Percentiles rank a stretch among this genome's conserved stretches.
These are phyloP conservation scores for Arenaria interpres DNA, from an alignment of 2,113 vertebrate genomes.

Conservation along the genomic window DNA sequence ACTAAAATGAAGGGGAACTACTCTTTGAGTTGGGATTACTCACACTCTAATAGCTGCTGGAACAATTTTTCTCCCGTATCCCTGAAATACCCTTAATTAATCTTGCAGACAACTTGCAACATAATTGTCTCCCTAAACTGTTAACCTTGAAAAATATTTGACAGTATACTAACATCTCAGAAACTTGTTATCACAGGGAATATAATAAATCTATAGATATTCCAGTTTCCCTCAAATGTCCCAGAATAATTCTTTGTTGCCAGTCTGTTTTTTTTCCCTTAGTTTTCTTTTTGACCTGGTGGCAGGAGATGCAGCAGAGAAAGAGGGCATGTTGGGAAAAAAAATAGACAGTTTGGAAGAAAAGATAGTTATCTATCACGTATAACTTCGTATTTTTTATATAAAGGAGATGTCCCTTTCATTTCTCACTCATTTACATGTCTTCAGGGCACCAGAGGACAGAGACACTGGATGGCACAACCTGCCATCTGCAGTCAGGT, in stretches of 20 bases:
- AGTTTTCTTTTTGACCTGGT: background rate
- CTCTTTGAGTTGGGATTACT: constrained; percentile 11
- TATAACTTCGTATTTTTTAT: background rate
- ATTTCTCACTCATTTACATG: background rate
- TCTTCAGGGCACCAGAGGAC: background rate
- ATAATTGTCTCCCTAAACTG: constrained; percentile 63
- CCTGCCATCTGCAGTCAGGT: background rate
- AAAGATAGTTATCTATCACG: background rate
- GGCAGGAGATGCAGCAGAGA: background rate
- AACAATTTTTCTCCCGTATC: constrained; percentile 11
- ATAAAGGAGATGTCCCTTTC: background rate
- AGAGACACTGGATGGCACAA: background rate
- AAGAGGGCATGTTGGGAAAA: background rate
- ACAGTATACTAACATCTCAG: constrained; percentile 41
- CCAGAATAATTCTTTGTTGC: background rate
- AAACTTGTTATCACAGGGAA: constrained; percentile 48
- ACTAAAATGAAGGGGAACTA: background rate
- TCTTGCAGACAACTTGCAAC: constrained; percentile 47
- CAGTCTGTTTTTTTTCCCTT: accelerated
- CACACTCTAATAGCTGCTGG: background rate
- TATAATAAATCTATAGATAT: constrained; percentile 45
- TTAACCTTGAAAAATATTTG: constrained; percentile 69
- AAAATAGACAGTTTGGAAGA: background rate
- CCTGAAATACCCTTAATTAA: constrained; percentile 62
- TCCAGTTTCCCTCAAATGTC: background rate